These are phyloP conservation scores for Nymphalis urticae DNA, from an alignment of 2,888 invertebrate species.

Conservation along the genomic window DNA sequence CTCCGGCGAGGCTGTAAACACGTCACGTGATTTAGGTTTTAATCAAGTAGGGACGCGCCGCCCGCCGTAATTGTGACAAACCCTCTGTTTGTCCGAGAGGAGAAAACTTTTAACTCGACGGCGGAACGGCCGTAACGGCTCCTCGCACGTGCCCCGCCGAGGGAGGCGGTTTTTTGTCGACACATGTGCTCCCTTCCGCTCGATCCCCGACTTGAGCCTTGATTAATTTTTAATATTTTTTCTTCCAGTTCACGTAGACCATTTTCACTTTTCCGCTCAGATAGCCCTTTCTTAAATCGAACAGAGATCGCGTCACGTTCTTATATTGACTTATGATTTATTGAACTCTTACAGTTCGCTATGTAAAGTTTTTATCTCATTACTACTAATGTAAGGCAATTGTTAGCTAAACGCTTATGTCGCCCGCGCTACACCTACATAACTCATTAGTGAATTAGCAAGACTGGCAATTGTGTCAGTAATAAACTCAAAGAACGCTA, in stretches of 20 bases:
- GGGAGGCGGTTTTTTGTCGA: conserved; percentile 79
- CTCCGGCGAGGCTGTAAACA: conserved; percentile 80
- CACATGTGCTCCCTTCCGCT: conserved; percentile 73
- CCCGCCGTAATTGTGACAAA: conserved; percentile 81
- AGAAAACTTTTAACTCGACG: conserved; percentile 79
- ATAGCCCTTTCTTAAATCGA: conserved; percentile 48
- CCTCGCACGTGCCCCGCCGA: conserved; percentile 74
- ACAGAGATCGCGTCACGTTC: conserved; percentile 36
- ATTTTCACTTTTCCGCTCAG: conserved; percentile 78
- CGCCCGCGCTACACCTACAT: conserved; percentile 81
- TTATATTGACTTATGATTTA: conserved; percentile 54
- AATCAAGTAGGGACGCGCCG: conserved; percentile 80
- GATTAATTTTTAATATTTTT: conserved; percentile 82
- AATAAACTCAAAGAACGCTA: conserved; percentile 66
- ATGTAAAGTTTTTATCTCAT: conserved; percentile 60
- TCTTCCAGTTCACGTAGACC: conserved; percentile 81
- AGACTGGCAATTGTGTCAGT: conserved; percentile 74
- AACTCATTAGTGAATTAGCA: conserved; percentile 79
- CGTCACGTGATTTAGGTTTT: conserved; percentile 83
- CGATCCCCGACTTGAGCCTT: conserved; percentile 56
- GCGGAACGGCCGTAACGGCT: conserved; percentile 72
- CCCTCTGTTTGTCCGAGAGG: conserved; percentile 81
- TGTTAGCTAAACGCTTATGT: conserved; percentile 66
- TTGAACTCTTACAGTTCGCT: conserved; percentile 44
- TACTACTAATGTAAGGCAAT: conserved; percentile 64